These are phyloP conservation scores for Kradibia gibbosae DNA, from an alignment of 1,140 invertebrate species.

Conservation along the genomic window DNA sequence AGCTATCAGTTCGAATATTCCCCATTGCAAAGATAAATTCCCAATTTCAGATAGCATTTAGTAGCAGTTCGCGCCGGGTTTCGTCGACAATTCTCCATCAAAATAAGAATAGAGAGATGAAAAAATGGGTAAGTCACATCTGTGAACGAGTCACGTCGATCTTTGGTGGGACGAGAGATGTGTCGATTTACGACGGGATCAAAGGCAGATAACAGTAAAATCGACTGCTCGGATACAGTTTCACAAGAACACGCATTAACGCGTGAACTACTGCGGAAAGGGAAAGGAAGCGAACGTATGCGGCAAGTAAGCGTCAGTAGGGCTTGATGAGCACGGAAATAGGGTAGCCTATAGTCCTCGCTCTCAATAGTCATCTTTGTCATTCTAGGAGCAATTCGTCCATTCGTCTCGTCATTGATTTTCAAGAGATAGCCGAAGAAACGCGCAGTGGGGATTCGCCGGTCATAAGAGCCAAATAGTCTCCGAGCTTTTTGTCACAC, in stretches of 20 bases:
- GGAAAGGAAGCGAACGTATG: background rate
- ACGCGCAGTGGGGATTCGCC: background rate
- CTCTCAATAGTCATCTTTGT: constrained; percentile 4
- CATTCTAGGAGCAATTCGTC: constrained; percentile 19
- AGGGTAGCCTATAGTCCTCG: background rate
- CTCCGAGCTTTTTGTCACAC: constrained; percentile 10
- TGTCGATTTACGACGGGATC: constrained; percentile 49
- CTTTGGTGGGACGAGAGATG: constrained; percentile 25
- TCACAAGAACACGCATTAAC: background rate
- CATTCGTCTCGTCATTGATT: constrained; percentile 38
- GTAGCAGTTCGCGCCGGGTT: constrained; percentile 6
- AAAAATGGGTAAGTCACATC: constrained; percentile 49
- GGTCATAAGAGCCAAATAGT: background rate
- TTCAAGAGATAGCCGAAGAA: background rate
- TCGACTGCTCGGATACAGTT: constrained; percentile 2
- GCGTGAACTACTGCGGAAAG: constrained; percentile 30
- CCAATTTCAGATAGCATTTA: constrained; percentile 33
- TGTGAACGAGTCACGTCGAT: constrained; percentile 42
- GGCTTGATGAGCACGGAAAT: background rate
- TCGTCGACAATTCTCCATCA: background rate
- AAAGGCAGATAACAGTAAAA: constrained; percentile 39
- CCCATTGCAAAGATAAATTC: constrained; percentile 27
- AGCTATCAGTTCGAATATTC: constrained; percentile 24
- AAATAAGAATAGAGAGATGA: constrained; percentile 5
- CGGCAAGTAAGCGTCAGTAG: no score